Evolutionary conservation across 2,797 vertebrate species (phyloP).

Genomic region (Enteromius paludinosus): DNA sequence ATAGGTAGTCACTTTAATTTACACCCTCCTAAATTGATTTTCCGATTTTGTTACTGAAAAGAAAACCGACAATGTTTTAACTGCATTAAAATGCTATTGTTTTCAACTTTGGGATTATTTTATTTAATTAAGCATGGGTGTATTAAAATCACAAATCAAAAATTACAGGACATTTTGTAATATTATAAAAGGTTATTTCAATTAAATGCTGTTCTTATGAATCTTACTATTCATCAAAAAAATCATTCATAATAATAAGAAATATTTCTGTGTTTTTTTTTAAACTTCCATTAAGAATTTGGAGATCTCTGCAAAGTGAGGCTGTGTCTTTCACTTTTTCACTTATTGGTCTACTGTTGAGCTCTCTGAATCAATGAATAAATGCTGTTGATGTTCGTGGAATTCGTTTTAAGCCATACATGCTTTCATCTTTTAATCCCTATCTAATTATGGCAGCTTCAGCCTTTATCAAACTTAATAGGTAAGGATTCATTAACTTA

Average conservation of each 20-base stretch:
- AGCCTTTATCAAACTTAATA: slow-evolving; percentile 3
- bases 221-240: background rate
- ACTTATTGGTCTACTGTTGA: background rate
- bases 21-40: background rate
- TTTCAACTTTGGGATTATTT: background rate
- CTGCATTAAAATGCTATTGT: too few relatives aligned
- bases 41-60: too few relatives aligned
- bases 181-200: background rate
- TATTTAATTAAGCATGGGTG: background rate
- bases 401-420: slow-evolving; percentile 19
- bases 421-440: slow-evolving; percentile 12
- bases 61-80: background rate
- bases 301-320: background rate
- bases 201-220: background rate
- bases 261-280: background rate
- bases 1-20: background rate
- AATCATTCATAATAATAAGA: background rate
- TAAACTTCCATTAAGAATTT: background rate
- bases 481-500: background rate
- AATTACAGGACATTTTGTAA: background rate
- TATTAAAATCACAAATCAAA: background rate
- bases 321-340: background rate
- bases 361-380: background rate
- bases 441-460: slow-evolving; percentile 20
- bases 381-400: background rate